A percentile compares a stretch with the other conserved stretches of the same genome.
These are phyloP conservation scores for Drepanosiphum platanoidis DNA, from an alignment of 2,888 invertebrate genomes.

Conservation along the genomic window DNA sequence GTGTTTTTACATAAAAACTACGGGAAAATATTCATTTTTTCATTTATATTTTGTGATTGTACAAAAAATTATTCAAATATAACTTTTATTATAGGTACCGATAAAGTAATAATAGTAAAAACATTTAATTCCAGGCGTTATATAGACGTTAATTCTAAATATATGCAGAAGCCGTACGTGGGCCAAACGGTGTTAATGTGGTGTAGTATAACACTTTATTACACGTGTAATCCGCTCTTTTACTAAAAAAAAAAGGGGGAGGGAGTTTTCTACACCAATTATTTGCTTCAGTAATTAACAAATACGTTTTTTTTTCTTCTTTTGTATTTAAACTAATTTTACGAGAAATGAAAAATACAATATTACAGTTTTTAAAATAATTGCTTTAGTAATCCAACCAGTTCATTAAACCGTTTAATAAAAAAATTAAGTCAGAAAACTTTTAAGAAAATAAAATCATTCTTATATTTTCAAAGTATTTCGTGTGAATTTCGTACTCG, in stretches of 20 bases:
- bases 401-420: too few species aligned
- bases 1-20: background rate
- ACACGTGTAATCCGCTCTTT: conserved; percentile 40
- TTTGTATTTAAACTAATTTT: background rate
- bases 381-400: too few species aligned
- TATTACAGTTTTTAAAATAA: too few species aligned
- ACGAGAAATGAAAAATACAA: background rate
- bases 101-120: background rate
- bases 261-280: conserved; percentile 9
- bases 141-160: background rate
- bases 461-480: too few species aligned
- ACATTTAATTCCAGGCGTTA: background rate
- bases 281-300: conserved; percentile 2
- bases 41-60: background rate
- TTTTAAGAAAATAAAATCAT: too few species aligned
- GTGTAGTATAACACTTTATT: conserved; percentile 20
- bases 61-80: background rate
- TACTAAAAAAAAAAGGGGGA: background rate
- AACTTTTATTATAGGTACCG: background rate
- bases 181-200: conserved; percentile 19
- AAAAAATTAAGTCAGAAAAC: too few species aligned
- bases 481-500: too few species aligned
- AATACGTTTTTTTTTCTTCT: background rate
- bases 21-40: background rate
- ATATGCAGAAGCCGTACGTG: conserved; percentile 27